Percentiles rank a stretch among this genome's conserved stretches.
Conservation (phyloP, 2,888 invertebrate genomes). For the Shargacucullia verbasci region DNA sequence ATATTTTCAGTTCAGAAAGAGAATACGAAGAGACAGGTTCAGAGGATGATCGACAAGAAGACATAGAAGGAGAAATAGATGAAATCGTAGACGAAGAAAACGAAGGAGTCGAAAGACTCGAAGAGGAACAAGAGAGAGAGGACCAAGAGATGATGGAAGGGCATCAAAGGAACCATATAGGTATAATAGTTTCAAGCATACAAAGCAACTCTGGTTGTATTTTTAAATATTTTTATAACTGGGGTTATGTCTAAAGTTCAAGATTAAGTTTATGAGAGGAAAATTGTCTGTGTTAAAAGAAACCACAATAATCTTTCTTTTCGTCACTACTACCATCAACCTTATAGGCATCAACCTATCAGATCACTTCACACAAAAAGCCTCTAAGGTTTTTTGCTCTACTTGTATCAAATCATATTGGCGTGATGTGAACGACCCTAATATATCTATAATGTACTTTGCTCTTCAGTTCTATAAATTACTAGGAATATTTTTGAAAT, state of each 20-base stretch:
- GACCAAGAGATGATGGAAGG: constrained; percentile 78
- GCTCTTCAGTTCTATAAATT: too few species aligned
- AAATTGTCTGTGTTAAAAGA: too few species aligned
- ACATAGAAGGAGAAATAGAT: constrained; percentile 78
- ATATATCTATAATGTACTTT: neutral
- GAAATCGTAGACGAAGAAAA: constrained; percentile 63
- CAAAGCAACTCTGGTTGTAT: neutral
- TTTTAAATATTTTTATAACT: neutral
- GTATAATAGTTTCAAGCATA: constrained; percentile 61
- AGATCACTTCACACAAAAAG: too few species aligned
- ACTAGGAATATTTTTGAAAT: neutral
- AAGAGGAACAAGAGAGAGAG: constrained; percentile 80
- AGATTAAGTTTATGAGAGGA: neutral
- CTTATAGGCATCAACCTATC: too few species aligned
- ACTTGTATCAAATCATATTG: too few species aligned
- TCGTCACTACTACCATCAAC: too few species aligned
- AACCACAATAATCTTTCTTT: neutral
- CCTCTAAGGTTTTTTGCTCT: too few species aligned
- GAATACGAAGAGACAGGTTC: constrained; percentile 92
- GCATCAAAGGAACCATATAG: constrained; percentile 84
- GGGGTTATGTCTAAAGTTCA: neutral
- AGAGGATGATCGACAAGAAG: constrained; percentile 92
- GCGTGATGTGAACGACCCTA: neutral
- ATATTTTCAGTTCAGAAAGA: constrained; percentile 89
- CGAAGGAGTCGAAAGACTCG: constrained; percentile 65